Evolutionary conservation across 2,113 vertebrate species (phyloP), one percentile per base, ranked within the genome.

Genomic region (Phalacrocorax carbo): DNA sequence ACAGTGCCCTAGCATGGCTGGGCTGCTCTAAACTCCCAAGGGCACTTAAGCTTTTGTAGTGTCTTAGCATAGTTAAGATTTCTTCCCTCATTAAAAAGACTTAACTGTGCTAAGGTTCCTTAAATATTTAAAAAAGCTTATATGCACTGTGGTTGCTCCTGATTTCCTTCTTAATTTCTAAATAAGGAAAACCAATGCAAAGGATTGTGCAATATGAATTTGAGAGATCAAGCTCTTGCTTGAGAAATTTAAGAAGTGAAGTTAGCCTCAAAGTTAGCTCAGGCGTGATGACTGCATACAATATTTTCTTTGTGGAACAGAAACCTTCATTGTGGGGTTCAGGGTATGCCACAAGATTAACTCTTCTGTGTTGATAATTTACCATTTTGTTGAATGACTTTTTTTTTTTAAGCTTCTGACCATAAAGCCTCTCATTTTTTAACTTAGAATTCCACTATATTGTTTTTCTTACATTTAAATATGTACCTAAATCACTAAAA

Each of bases 31-130:
- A 85, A 90, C 70, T 92, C 78, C 79, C 77, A 61, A 66, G 60
- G 34, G 80, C 76, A 83, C 80, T 83, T 77, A 66, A 66, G 36
- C 3, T 3, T 65, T 86, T 65, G 25, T 48, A 77, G 27, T 77
- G 68, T 55, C 76, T 88, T 88, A 88, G 60, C 88, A 83, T 83
- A 88, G 62, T 79, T 90, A 79, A 82, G 82, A 94, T 92, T 94
- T 92, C 88, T 95, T 88, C 46, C 60, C 76, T 81, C 68, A 58
- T 86, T 86, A 88, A 52, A 69, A 75, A 69, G 66, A 54, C 34
- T 91, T 52, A 72, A 71, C 10, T 1, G 3, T 62, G 27, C 49
- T 58, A 69, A 72, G 32, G 62, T 73, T 93, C 46, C 64, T 92
- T 61, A 83, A 48, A 73, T 61, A 69, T 76, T 88, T 92, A 69